Base-by-base conservation (phyloP, 2,113 vertebrate genomes). In the Theristicus caerulescens region DNA sequence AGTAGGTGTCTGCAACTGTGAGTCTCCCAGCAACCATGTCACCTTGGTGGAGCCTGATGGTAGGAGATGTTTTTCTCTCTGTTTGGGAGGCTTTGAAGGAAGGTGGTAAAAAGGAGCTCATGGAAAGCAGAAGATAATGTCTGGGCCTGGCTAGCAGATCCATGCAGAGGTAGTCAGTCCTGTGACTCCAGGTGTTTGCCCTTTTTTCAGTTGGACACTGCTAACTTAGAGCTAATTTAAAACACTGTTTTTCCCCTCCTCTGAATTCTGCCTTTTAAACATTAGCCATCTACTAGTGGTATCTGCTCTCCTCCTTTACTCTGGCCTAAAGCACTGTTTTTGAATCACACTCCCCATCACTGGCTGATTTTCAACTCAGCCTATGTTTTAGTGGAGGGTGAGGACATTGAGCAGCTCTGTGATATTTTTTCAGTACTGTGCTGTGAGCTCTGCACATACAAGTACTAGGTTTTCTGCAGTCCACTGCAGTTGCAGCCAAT, bases 211-310 rank as follows among this genome's bases (percentile, higher is more conserved):
- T 9, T 51, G 34, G 7, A 34, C 11, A 2, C 5, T 59, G 18
- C 17, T 77, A 34, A 80, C 13, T 19, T 26, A 32, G 4, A 73
- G 32, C 4, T 78, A 26, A 83, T 40, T 79, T 72, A 57, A 70
- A 89, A 34, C 5, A 18, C 6, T 7, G 0, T 36, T 59, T 2
- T 5, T 5, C 1, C 4, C 2, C 1, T 1, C 1, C 6, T 20
- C 26, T 7, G 5, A 47, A 59, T 71, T 86, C 44, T 59, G 24
- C 14, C 18, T 55, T 72, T 92, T 61, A 57, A 81, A 52, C 3
- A 2, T 55, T 55, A 67, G 11, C 18, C 13, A 1, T 13, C 20
- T 55, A 31, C 14, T 25, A 31, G 16, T 18, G 7, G 10, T 29
- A 17, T 31, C 24, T 77, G 21, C 18, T 70, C 17, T 55, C 9